A percentile compares a stretch with the other conserved stretches of the same genome.
phyloP scores from a whole-genome alignment of 1,140 invertebrate genomes.

The Sitophilus oryzae region DNA sequence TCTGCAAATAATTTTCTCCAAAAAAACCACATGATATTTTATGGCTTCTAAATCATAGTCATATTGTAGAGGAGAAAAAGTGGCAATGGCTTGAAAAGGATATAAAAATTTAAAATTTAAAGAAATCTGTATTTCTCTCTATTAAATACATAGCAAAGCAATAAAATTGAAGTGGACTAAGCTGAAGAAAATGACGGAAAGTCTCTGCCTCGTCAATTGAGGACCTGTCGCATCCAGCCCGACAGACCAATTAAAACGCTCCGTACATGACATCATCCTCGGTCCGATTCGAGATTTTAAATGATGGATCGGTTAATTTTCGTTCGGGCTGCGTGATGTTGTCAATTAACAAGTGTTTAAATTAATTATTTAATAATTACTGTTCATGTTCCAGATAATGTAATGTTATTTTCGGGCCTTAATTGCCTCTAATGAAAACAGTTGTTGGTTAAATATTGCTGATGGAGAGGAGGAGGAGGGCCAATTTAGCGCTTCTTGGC shows the following conservation, averaged over 20 bases:
- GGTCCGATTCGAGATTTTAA: conserved; percentile 18
- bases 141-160: too few relatives aligned
- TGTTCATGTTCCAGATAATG: conserved; percentile 20
- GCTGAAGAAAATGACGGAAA: not conserved
- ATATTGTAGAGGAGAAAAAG: too few relatives aligned
- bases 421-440: conserved; percentile 26
- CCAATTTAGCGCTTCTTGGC: conserved; percentile 3
- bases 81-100: too few relatives aligned
- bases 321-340: conserved; percentile 25
- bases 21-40: too few relatives aligned
- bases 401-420: conserved; percentile 29
- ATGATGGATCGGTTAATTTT: conserved; percentile 29
- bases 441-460: conserved; percentile 25
- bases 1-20: too few relatives aligned
- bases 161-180: too few relatives aligned
- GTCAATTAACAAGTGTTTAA: conserved; percentile 32
- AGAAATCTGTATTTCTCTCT: too few relatives aligned
- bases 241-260: conserved; percentile 27
- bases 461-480: not conserved
- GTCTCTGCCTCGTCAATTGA: conserved; percentile 13
- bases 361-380: conserved; percentile 31
- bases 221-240: conserved; percentile 8
- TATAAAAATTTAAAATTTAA: too few relatives aligned
- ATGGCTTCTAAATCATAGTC: too few relatives aligned
- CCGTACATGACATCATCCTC: conserved; percentile 29